Evolutionary conservation across 2,888 invertebrate genomes (phyloP).

Genomic region (Trichopoda pennipes): DNA sequence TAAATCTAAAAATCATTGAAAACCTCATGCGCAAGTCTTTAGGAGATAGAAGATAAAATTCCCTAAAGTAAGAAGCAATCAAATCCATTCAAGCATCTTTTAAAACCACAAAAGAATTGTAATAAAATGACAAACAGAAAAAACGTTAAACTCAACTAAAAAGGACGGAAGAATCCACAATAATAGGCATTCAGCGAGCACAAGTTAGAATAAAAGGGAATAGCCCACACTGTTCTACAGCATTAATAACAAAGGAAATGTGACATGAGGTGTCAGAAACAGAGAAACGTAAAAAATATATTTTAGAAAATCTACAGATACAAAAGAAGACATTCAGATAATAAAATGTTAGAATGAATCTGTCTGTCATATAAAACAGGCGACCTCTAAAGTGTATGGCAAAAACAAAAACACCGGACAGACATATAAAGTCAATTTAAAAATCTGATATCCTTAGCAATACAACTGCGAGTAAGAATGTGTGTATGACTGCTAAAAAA

Average conservation of each 20-base stretch:
- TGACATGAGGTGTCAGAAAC: constrained; percentile 58
- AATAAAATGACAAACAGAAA: constrained; percentile 31
- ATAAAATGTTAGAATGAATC: not conserved
- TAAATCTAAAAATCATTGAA: constrained; percentile 47
- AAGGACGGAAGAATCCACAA: constrained; percentile 34
- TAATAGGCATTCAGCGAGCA: constrained; percentile 14
- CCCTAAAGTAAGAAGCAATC: constrained; percentile 55
- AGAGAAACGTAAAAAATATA: constrained; percentile 24
- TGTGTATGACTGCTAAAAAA: no score
- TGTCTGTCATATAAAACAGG: constrained; percentile 27
- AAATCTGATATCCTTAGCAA: no score
- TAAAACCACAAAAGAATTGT: constrained; percentile 60
- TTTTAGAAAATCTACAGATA: constrained; percentile 51
- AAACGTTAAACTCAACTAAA: not conserved
- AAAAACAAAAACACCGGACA: no score
- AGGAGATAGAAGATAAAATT: constrained; percentile 38
- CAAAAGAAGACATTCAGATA: constrained; percentile 43
- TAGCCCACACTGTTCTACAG: constrained; percentile 7
- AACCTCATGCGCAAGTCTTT: constrained; percentile 15
- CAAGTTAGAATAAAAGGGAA: constrained; percentile 38
- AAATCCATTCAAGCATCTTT: constrained; percentile 56
- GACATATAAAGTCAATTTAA: no score
- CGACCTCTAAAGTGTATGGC: constrained; percentile 19
- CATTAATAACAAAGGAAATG: constrained; percentile 24
- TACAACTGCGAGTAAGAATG: no score